phyloP scores from a whole-genome alignment of 2,113 vertebrate species.

The Arenaria interpres region DNA sequence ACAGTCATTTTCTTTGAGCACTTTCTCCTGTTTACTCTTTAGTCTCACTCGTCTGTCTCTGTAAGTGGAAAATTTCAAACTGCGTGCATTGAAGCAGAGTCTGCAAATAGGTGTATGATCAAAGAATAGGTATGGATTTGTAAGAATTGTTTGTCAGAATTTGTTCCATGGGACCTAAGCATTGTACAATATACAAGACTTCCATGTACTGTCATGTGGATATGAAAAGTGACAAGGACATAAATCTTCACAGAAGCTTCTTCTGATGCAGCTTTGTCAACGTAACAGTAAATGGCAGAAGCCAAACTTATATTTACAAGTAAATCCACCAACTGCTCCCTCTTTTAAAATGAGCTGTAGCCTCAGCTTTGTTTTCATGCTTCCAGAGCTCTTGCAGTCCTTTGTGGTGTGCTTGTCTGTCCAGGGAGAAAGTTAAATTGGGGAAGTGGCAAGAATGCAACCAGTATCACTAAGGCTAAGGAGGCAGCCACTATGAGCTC shows the following conservation, averaged over 20 bases:
- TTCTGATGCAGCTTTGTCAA: not conserved
- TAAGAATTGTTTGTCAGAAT: not conserved
- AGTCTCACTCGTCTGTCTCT: not conserved
- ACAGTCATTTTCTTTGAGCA: not conserved
- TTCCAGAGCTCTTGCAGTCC: not conserved
- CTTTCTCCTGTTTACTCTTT: not conserved
- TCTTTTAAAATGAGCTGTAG: not conserved
- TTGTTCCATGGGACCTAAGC: not conserved
- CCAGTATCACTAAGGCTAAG: not conserved
- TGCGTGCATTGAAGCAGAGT: not conserved
- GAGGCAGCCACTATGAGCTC: not conserved
- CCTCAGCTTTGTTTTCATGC: not conserved
- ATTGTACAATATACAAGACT: not conserved
- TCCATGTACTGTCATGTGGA: not conserved
- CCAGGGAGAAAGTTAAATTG: not conserved
- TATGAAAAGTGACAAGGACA: not conserved
- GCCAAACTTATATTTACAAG: not conserved
- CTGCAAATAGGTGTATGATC: not conserved
- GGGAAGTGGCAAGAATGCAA: not conserved
- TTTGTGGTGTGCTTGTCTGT: not conserved
- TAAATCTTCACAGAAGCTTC: not conserved
- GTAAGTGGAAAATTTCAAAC: not conserved
- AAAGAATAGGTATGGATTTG: not conserved
- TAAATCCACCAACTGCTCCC: not conserved
- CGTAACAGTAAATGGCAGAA: not conserved